A percentile compares a stretch with the other conserved stretches of the same genome.
These are phyloP conservation scores for Caenorhabditis macrosperma DNA, from an alignment of 2,888 invertebrate species.

Conservation along the genomic window DNA sequence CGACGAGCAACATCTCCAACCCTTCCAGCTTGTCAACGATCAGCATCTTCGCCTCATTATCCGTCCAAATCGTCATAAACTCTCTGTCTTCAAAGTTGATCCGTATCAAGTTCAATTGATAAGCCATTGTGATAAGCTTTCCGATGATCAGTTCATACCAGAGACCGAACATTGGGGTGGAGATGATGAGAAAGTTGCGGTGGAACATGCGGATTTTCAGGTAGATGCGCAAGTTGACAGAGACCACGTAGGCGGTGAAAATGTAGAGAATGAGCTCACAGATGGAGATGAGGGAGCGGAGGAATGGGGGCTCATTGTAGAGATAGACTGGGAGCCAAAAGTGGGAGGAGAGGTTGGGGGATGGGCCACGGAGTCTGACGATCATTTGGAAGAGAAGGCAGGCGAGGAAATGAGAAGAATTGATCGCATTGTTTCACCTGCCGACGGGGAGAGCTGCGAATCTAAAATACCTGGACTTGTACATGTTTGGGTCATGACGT, in stretches of 20 bases:
- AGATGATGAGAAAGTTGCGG: constrained; percentile 30
- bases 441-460: too few species aligned
- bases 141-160: constrained; percentile 32
- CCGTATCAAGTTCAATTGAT: constrained; percentile 11
- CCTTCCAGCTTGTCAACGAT: neutral
- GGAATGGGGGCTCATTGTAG: constrained; percentile 3
- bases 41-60: constrained; percentile 13
- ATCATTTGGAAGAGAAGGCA: too few species aligned
- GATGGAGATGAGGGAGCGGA: neutral
- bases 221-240: neutral
- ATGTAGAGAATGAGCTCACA: constrained; percentile 3
- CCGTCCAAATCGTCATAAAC: constrained; percentile 6
- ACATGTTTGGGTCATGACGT: too few species aligned
- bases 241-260: constrained; percentile 10
- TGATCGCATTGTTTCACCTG: too few species aligned
- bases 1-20: constrained; percentile 10
- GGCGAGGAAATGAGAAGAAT: too few species aligned
- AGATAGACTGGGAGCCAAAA: constrained; percentile 19
- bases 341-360: neutral
- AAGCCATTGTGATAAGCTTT: constrained; percentile 31
- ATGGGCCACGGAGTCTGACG: too few species aligned
- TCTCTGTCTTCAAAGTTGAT: neutral
- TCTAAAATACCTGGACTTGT: too few species aligned
- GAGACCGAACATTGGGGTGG: constrained; percentile 25
- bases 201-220: constrained; percentile 34